A percentile compares a stretch with the other conserved stretches of the same genome.
Conservation (phyloP, 2,888 invertebrate species). For the Ichneumon xanthorius region DNA sequence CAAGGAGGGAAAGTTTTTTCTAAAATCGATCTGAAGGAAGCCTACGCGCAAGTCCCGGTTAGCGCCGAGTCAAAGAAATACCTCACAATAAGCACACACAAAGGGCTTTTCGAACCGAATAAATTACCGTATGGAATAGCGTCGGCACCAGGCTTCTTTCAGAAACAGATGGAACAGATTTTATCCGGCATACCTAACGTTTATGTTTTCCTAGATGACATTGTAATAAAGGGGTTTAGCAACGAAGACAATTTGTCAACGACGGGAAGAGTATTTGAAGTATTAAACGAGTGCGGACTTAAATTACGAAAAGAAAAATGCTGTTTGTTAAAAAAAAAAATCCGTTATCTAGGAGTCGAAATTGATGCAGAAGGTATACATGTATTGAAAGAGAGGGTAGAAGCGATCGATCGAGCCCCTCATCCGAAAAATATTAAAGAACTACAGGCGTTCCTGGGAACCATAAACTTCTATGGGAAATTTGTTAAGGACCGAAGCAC, state of each 20-base stretch:
- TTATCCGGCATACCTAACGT: conserved; percentile 45
- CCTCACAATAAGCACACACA: conserved; percentile 59
- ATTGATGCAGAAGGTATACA: conserved; percentile 23
- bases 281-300: conserved; percentile 28
- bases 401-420: conserved; percentile 9
- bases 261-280: conserved; percentile 36
- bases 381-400: conserved; percentile 11
- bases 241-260: conserved; percentile 13
- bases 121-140: conserved; percentile 52
- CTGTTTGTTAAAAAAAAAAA: neutral
- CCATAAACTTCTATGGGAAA: conserved; percentile 33
- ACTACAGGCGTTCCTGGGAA: conserved; percentile 32
- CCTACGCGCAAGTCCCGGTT: conserved; percentile 49
- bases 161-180: conserved; percentile 56
- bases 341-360: conserved; percentile 22
- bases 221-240: conserved; percentile 28
- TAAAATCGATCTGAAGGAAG: conserved; percentile 39
- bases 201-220: conserved; percentile 46
- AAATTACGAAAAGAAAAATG: conserved; percentile 35
- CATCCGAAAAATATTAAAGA: conserved; percentile 9
- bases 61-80: conserved; percentile 41
- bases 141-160: conserved; percentile 61
- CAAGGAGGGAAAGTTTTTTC: conserved; percentile 70
- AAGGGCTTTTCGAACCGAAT: conserved; percentile 44
- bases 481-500: conserved; percentile 36